phyloP scores from a whole-genome alignment of 1,140 invertebrate species.

The Venustaconcha ellipsiformis region DNA sequence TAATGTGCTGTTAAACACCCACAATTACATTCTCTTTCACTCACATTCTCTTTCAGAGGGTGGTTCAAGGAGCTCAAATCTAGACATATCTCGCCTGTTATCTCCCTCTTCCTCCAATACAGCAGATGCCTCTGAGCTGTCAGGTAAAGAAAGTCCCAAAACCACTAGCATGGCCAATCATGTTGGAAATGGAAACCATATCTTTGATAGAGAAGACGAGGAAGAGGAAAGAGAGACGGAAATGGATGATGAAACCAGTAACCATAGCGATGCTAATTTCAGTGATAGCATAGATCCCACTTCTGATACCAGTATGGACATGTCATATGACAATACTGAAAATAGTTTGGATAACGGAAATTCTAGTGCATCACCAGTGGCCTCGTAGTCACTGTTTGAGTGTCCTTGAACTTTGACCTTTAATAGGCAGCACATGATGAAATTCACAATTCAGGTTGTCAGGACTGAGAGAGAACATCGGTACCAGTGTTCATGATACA shows the following conservation, averaged over 20 bases:
- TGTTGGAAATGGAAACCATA: slow-evolving; percentile 4
- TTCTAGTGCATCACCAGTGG: no score
- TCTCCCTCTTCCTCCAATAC: slow-evolving; percentile 23
- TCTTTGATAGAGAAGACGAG: slow-evolving; percentile 19
- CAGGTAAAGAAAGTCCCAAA: slow-evolving; percentile 20
- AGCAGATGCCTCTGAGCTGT: slow-evolving; percentile 20
- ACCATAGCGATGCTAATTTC: slow-evolving; percentile 33
- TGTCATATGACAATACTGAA: slow-evolving; percentile 15
- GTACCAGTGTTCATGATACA: no score
- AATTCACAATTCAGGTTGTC: no score
- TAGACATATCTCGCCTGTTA: slow-evolving; percentile 17
- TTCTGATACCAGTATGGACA: slow-evolving; percentile 39
- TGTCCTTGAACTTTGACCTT: no score
- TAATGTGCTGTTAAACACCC: not conserved
- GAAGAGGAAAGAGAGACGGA: slow-evolving; percentile 27
- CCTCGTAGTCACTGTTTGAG: no score
- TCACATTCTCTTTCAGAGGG: slow-evolving; percentile 9
- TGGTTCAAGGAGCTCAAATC: slow-evolving; percentile 14
- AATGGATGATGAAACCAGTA: slow-evolving; percentile 24
- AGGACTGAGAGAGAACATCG: no score
- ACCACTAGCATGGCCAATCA: slow-evolving; percentile 19
- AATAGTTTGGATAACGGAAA: slow-evolving; percentile 10
- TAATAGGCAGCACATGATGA: no score
- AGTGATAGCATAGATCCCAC: slow-evolving; percentile 42
- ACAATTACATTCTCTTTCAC: not conserved